Evolutionary conservation across 23 tunicate genomes (phyloP), one percentile per base, ranked within the genome.

Genomic region (Ciona savignyi): DNA sequence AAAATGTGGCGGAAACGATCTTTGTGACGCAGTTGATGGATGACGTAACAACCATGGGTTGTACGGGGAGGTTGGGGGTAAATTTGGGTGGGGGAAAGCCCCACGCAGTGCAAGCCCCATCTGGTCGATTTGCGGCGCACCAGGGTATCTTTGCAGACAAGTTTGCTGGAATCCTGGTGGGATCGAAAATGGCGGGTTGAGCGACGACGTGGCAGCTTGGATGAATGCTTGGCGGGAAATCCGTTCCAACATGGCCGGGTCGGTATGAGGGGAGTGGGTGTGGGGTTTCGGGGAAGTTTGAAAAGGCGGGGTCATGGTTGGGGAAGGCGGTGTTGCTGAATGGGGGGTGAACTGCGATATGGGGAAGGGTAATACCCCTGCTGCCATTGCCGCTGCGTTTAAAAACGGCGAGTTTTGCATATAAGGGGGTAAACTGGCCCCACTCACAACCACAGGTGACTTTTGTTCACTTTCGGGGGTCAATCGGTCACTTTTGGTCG

Each of bases 161-260:
- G 25, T 70, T 31, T 49, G 67, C 29, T 24, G 68, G 60, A 22
- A 69, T 6, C 23, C 32, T 69, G 68, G 66, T 66, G 76, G 21
- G 81, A 27, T 19, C 67, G 22, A 32, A 69, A 75, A 0, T 60
- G 30, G 21, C 75, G 48, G 6, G 69, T 30, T 1, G 75, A 27
- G 3, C 87, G 75, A 56, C 20, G 81, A 77, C 20, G 87, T 81
- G 4, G 81, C 81, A 21, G 87, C 87, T 76, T 76, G 87, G 27
- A 82, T 29, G 24, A 82, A 49, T 67, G 72, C 81, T 66, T 77
- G 81, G 15, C 72, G 60, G 4, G 81, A 66, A 21, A 75, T 29
- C 20, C 86, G 29, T 62, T 82, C 80, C 81, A 82, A 67, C 81
- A 77, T 77, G 56, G 60, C 61, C 6, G 68, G 21, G 11, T 42